Conservation (phyloP, 35 echinoderm and acorn worm species). For the Anneissia japonica region DNA sequence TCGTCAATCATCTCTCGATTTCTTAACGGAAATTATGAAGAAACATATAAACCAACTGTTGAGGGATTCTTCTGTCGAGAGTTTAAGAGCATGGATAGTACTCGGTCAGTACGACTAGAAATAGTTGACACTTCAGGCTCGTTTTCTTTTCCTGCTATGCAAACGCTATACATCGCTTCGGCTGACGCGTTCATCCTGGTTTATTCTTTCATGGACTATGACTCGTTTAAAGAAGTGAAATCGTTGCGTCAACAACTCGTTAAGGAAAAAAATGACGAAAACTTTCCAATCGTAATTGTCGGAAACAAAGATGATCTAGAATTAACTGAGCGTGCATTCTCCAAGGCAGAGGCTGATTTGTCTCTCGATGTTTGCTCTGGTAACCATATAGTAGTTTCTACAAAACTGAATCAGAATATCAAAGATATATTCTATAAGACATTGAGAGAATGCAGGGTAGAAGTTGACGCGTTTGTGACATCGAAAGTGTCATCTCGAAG, state of each 20-base stretch:
- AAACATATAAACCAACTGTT: background rate
- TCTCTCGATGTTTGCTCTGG: background rate
- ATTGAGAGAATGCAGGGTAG: background rate
- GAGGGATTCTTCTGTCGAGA: background rate
- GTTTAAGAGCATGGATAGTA: background rate
- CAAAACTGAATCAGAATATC: background rate
- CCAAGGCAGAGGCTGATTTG: background rate
- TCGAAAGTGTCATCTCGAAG: background rate
- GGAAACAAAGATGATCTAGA: slow-evolving; percentile 5
- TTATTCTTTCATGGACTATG: slow-evolving; percentile 2
- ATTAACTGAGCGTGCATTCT: background rate
- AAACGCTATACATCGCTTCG: background rate
- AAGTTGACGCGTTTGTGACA: background rate
- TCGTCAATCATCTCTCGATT: slow-evolving; percentile 4
- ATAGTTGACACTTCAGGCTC: slow-evolving; percentile 5
- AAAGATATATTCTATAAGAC: background rate
- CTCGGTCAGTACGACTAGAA: background rate
- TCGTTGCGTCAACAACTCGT: background rate
- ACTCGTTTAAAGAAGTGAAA: background rate
- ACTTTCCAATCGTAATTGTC: background rate
- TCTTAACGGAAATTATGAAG: slow-evolving; percentile 2
- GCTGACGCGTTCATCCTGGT: slow-evolving; percentile 11
- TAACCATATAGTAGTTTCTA: background rate
- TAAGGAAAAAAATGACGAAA: background rate
- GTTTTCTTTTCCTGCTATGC: slow-evolving; percentile 12